These are phyloP conservation scores for Cerastis rubricosa DNA, from an alignment of 2,888 invertebrate genomes.

Conservation along the genomic window DNA sequence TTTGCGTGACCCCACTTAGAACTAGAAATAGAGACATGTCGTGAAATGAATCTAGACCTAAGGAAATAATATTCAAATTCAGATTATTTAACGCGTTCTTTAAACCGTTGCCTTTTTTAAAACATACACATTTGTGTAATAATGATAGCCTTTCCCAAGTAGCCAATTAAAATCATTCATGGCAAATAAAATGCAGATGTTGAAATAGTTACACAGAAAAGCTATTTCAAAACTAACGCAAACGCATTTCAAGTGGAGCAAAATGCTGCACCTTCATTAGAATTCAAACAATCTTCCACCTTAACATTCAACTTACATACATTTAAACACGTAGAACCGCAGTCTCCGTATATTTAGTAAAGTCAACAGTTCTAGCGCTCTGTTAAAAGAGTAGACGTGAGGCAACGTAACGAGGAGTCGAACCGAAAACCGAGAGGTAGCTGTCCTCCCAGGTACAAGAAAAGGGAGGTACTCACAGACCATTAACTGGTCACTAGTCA, in stretches of 20 bases:
- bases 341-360: slow-evolving; percentile 59
- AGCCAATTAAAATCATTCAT: neutral
- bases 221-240: slow-evolving; percentile 31
- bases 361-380: slow-evolving; percentile 66
- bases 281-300: slow-evolving; percentile 58
- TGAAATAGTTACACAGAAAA: neutral
- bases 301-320: slow-evolving; percentile 65
- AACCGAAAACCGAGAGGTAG: slow-evolving; percentile 56
- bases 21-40: neutral
- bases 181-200: neutral
- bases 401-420: slow-evolving; percentile 62
- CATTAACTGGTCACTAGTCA: slow-evolving; percentile 79
- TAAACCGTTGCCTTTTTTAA: neutral
- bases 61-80: neutral
- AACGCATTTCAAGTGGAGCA: slow-evolving; percentile 38
- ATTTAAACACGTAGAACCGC: slow-evolving; percentile 56
- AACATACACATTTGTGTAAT: neutral
- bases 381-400: slow-evolving; percentile 69
- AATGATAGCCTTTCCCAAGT: too few relatives aligned
- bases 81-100: neutral
- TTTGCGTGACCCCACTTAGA: neutral
- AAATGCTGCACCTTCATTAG: slow-evolving; percentile 51
- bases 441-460: slow-evolving; percentile 77
- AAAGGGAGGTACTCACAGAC: slow-evolving; percentile 77
- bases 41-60: neutral